Conservation (phyloP, 2,888 invertebrate species). For the Aspidiotus rigidus region DNA sequence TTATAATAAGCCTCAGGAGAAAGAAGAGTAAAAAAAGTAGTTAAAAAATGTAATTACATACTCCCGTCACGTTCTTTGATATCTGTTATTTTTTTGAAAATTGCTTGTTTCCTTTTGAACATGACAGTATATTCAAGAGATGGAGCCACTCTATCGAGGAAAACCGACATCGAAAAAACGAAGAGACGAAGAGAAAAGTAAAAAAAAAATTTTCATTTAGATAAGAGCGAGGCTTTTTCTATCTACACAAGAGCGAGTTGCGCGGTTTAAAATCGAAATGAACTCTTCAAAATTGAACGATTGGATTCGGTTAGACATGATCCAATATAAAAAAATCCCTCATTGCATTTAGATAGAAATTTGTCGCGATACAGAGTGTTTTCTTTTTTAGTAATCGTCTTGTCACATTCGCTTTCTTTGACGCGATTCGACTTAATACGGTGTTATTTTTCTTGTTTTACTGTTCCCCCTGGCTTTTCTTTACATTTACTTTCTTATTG, state of each 20-base stretch:
- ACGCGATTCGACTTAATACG: slow-evolving; percentile 16
- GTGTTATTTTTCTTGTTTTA: slow-evolving; percentile 8
- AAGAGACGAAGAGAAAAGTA: slow-evolving; percentile 3
- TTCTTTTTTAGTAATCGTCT: slow-evolving; percentile 27
- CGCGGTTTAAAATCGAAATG: background rate
- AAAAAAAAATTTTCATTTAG: slow-evolving; percentile 13
- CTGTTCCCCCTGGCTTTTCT: background rate
- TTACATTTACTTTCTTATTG: background rate
- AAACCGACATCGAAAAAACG: background rate
- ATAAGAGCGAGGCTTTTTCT: slow-evolving; percentile 1
- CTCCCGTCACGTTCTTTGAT: slow-evolving; percentile 29
- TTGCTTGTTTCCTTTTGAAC: slow-evolving; percentile 22
- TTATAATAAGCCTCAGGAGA: no score
- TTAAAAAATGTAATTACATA: slow-evolving; percentile 29
- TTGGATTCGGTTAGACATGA: slow-evolving; percentile 30
- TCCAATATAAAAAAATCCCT: slow-evolving; percentile 33
- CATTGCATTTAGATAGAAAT: slow-evolving; percentile 33
- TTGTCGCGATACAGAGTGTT: slow-evolving; percentile 26
- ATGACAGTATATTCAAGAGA: no score
- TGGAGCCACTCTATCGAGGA: background rate
- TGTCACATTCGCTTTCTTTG: slow-evolving; percentile 32
- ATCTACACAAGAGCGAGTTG: background rate
- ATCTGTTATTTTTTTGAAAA: slow-evolving; percentile 24
- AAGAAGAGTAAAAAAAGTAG: background rate
- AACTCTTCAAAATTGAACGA: slow-evolving; percentile 31